Percentiles rank a stretch among this genome's conserved stretches.
Evolutionary conservation across 1,140 invertebrate species (phyloP).

Genomic region (Penaeus vannamei): DNA sequence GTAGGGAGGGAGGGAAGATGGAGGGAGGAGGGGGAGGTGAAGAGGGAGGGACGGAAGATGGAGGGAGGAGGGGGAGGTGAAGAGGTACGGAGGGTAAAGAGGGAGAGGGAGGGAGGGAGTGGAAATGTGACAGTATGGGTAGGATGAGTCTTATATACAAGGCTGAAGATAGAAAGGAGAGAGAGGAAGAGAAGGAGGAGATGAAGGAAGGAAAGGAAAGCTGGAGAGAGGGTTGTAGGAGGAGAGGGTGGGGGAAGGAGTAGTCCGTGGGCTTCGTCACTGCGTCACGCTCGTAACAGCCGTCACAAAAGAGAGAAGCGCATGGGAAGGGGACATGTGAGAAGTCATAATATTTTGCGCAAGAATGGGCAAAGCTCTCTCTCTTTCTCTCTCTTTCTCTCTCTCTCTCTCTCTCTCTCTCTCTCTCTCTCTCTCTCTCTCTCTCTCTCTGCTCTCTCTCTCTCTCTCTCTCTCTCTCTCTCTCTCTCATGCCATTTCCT

Average conservation of each 20-base stretch:
- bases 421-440: neutral
- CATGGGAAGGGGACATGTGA: no score
- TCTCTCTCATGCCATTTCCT: neutral
- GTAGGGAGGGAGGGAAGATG: neutral
- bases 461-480: slow-evolving; percentile 5
- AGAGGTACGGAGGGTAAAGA: neutral
- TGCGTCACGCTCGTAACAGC: no score
- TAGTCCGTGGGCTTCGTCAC: no score
- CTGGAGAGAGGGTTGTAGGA: no score
- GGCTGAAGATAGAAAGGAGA: neutral
- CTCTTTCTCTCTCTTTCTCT: no score
- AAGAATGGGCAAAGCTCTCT: no score
- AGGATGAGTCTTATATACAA: neutral
- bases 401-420: no score
- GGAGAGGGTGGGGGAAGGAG: no score
- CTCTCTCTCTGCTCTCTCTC: neutral
- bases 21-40: neutral
- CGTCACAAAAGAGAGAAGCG: no score
- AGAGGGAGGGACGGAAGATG: neutral
- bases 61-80: neutral
- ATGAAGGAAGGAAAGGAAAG: neutral
- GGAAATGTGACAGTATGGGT: neutral
- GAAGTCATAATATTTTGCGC: no score
- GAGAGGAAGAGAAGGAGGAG: neutral
- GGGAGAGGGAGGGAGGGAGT: neutral